Base-by-base conservation (phyloP, 2,888 invertebrate species). In the Acanthosepion lycidas region DNA sequence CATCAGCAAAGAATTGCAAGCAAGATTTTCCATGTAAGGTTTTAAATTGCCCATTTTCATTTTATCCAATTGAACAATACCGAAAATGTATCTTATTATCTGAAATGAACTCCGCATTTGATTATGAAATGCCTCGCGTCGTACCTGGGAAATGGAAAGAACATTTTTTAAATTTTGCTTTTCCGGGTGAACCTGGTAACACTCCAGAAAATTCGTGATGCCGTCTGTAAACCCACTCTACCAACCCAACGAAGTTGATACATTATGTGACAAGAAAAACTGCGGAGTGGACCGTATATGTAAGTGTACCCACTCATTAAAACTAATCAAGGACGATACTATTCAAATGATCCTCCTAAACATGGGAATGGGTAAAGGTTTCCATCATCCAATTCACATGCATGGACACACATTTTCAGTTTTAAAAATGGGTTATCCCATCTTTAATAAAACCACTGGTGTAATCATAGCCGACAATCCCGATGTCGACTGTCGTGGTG, bases 401-500 rank as follows among this genome's bases (percentile, higher is more conserved):
- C 97, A 97, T 93, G 97, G 97, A 0, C 97, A 97, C 94, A 96
- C 96, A 9, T 97, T 97, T 95, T 96, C 96, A 55, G 97, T 97
- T 5, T 64, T 97, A 20, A 96, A 96, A 95, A 96, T 96, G 95
- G 97, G 97, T 26, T 96, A 95, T 91, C 95, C 95, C 3, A 49
- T 42, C 4, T 95, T 95, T 64, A 95, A 96, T 78, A 78, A 93
- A 15, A 95, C 94, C 6, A 95, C 95, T 15, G 96, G 95, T 5
- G 92, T 93, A 78, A 94, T 96, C 20, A 95, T 95, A 9, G 95
- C 59, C 4, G 96, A 96, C 20, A 96, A 96, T 94, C 9, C 49
- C 6, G 96, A 96, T 91, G 95, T 96, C n/a, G 94, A 95, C 26
- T 96, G 96, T 94, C 94, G 95, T 28, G 96, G 96, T 18, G 78